Percentiles rank a stretch among this genome's conserved stretches.
Conservation (phyloP, 2,888 invertebrate species). For the Pterostichus niger region DNA sequence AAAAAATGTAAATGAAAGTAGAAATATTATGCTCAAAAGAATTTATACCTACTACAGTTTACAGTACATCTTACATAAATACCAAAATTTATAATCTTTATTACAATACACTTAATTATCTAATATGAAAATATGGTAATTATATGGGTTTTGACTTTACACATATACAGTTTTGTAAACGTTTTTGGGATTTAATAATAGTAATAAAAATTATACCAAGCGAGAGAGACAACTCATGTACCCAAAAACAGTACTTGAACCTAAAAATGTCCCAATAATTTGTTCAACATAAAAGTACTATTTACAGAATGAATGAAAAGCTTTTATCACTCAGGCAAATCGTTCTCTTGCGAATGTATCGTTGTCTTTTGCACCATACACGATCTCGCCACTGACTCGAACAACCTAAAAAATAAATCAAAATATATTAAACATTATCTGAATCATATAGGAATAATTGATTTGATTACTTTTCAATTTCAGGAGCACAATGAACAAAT, state of each 20-base stretch:
- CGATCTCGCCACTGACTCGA: constrained; percentile 97
- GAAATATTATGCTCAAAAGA: constrained; percentile 44
- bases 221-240: constrained; percentile 35
- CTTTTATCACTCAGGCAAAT: constrained; percentile 83
- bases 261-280: constrained; percentile 60
- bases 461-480: constrained; percentile 96
- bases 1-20: constrained; percentile 5
- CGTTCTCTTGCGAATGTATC: constrained; percentile 82
- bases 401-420: constrained; percentile 83
- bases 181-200: constrained; percentile 46
- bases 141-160: constrained; percentile 65
- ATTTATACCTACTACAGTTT: constrained; percentile 51
- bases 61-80: constrained; percentile 65
- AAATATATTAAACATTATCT: not conserved
- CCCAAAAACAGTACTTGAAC: constrained; percentile 58
- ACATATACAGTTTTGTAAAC: constrained; percentile 64
- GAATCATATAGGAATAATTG: not conserved
- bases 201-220: constrained; percentile 48
- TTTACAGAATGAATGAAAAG: constrained; percentile 71
- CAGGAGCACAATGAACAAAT: constrained; percentile 99
- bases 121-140: constrained; percentile 67
- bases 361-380: constrained; percentile 93
- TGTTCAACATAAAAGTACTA: constrained; percentile 54
- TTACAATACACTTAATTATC: constrained; percentile 65
- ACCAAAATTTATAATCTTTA: constrained; percentile 67